These are phyloP conservation scores for Drosophila lacteicornis DNA, from an alignment of 1,140 invertebrate species.

Conservation along the genomic window DNA sequence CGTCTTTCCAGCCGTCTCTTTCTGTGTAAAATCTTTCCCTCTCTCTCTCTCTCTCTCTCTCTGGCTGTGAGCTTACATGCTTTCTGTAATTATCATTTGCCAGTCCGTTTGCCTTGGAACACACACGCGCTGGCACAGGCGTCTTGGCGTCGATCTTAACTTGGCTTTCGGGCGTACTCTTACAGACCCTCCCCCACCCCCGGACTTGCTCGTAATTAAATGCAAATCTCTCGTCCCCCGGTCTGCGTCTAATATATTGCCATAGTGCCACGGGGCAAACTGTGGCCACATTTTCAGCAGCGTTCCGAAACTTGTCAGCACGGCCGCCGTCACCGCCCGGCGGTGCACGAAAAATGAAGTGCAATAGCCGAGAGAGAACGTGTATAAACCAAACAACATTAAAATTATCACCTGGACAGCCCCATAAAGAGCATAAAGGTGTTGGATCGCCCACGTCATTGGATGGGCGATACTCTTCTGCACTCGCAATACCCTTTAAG, in stretches of 20 bases:
- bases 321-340: slow-evolving; percentile 5
- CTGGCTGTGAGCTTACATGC: slow-evolving; percentile 68
- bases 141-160: slow-evolving; percentile 42
- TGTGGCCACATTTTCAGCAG: slow-evolving; percentile 69
- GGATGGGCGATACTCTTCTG: slow-evolving; percentile 13
- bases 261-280: slow-evolving; percentile 62
- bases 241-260: slow-evolving; percentile 66
- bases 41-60: background rate
- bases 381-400: slow-evolving; percentile 54
- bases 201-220: slow-evolving; percentile 62
- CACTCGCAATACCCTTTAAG: background rate
- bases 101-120: slow-evolving; percentile 76
- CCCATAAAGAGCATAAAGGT: slow-evolving; percentile 26
- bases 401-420: slow-evolving; percentile 63
- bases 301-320: slow-evolving; percentile 64
- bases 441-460: slow-evolving; percentile 18
- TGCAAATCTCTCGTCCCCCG: slow-evolving; percentile 66
- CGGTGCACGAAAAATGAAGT: slow-evolving; percentile 38
- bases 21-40: slow-evolving; percentile 6
- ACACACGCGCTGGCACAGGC: slow-evolving; percentile 70
- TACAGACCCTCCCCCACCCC: slow-evolving; percentile 2
- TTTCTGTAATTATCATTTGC: slow-evolving; percentile 83
- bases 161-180: slow-evolving; percentile 50
- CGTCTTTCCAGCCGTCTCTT: slow-evolving; percentile 33
- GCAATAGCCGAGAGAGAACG: slow-evolving; percentile 24